Evolutionary conservation across 2,113 vertebrate genomes (phyloP).

Genomic region (Megaceryle maxima): DNA sequence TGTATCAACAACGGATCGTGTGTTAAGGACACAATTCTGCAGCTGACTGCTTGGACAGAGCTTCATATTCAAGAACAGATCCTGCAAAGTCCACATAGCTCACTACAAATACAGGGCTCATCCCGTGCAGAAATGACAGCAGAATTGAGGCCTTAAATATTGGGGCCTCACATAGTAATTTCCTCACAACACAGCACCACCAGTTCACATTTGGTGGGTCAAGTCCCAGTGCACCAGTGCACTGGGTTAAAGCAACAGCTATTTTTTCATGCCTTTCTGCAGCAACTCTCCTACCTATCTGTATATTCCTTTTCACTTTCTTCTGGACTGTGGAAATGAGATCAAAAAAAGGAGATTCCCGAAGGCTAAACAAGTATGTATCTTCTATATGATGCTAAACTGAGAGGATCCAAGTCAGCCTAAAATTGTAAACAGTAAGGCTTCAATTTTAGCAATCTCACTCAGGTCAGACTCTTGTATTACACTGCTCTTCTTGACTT

Average conservation of each 20-base stretch:
- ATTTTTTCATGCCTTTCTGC: neutral
- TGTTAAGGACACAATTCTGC: slow-evolving; percentile 36
- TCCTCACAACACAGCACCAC: neutral
- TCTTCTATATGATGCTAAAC: neutral
- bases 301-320: neutral
- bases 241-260: neutral
- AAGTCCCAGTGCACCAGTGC: neutral
- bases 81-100: neutral
- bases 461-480: neutral
- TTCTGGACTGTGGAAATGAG: neutral
- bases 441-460: neutral
- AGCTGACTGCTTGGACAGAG: slow-evolving; percentile 18
- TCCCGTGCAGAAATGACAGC: neutral
- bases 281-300: neutral
- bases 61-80: neutral
- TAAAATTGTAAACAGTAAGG: neutral
- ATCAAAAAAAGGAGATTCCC: neutral
- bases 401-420: neutral
- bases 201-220: neutral
- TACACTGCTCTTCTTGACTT: neutral
- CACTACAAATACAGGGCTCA: neutral
- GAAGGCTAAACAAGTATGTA: neutral
- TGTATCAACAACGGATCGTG: neutral
- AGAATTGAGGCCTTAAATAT: slow-evolving; percentile 2
- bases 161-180: neutral